These are phyloP conservation scores for Platyrinchus mystaceus DNA, from an alignment of 2,797 vertebrate genomes.

Conservation along the genomic window DNA sequence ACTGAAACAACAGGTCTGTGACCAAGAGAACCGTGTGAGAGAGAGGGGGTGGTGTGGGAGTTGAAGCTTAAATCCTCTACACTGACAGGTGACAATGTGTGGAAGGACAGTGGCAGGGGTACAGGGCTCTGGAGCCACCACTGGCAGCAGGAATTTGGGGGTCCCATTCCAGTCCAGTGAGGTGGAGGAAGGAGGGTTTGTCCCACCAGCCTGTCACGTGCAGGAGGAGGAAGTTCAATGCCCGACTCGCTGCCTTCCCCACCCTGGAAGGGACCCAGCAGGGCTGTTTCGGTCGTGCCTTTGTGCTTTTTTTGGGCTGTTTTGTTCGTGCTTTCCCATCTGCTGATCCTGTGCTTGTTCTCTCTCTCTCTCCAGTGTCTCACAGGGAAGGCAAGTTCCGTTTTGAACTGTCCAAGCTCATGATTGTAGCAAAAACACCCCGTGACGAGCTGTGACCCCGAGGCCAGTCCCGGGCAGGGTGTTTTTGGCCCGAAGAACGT, in stretches of 20 bases:
- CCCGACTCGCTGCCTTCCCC: background rate
- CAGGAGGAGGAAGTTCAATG: background rate
- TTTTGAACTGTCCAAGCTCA: slow-evolving; percentile 89
- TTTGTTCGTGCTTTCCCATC: background rate
- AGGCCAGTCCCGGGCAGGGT: background rate
- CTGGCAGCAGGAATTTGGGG: background rate
- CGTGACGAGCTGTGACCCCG: slow-evolving; percentile 85
- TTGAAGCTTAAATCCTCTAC: background rate
- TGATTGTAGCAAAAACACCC: slow-evolving; percentile 78
- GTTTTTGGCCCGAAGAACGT: rapidly evolving
- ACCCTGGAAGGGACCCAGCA: background rate
- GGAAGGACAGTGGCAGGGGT: background rate
- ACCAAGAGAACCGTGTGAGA: background rate
- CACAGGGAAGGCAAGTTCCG: slow-evolving; percentile 90
- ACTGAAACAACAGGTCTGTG: slow-evolving; percentile 86
- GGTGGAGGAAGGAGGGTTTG: background rate
- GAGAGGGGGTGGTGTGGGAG: background rate
- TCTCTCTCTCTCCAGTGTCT: slow-evolving; percentile 76
- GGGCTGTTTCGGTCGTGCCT: background rate
- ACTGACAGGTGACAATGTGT: background rate
- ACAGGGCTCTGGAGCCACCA: rapidly evolving
- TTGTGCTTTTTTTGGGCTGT: background rate
- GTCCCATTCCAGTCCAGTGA: background rate
- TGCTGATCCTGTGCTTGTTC: slow-evolving; percentile 6
- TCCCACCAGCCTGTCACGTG: background rate